phyloP scores from a whole-genome alignment of 2,888 invertebrate species.

The Heteropelma amictum region DNA sequence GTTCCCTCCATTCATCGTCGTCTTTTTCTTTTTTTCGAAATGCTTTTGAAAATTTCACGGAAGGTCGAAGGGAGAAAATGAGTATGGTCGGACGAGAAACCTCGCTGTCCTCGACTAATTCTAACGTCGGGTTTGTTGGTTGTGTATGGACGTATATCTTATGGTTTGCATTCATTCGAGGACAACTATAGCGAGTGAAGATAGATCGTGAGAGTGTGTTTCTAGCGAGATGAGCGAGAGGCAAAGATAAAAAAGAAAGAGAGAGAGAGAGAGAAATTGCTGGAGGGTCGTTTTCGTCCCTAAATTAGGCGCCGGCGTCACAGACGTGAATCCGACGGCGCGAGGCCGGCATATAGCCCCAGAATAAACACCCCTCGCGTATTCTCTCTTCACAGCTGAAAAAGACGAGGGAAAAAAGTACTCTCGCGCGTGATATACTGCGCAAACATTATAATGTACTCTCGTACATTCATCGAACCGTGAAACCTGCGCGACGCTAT shows the following conservation, averaged over 20 bases:
- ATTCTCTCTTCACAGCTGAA: constrained; percentile 6
- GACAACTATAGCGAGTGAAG: not conserved
- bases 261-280: constrained; percentile 13
- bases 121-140: constrained; percentile 25
- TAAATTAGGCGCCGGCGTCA: constrained; percentile 52
- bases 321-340: constrained; percentile 35
- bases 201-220: constrained; percentile 13
- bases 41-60: constrained; percentile 9
- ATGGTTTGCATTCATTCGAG: constrained; percentile 24
- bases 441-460: constrained; percentile 27
- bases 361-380: constrained; percentile 28
- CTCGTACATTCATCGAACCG: constrained; percentile 24
- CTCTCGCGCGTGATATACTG: constrained; percentile 12
- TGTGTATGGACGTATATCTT: constrained; percentile 10
- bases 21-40: not conserved
- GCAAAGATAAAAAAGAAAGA: not conserved
- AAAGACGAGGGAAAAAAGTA: constrained; percentile 19
- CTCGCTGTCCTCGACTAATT: constrained; percentile 4
- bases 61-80: constrained; percentile 2
- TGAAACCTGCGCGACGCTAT: constrained; percentile 15
- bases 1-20: not conserved
- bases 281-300: constrained; percentile 31
- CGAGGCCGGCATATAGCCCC: constrained; percentile 11
- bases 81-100: not conserved
- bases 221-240: constrained; percentile 9